A percentile compares a stretch with the other conserved stretches of the same genome.
Evolutionary conservation across 2,113 vertebrate genomes (phyloP).

Genomic region (Castor canadensis): DNA sequence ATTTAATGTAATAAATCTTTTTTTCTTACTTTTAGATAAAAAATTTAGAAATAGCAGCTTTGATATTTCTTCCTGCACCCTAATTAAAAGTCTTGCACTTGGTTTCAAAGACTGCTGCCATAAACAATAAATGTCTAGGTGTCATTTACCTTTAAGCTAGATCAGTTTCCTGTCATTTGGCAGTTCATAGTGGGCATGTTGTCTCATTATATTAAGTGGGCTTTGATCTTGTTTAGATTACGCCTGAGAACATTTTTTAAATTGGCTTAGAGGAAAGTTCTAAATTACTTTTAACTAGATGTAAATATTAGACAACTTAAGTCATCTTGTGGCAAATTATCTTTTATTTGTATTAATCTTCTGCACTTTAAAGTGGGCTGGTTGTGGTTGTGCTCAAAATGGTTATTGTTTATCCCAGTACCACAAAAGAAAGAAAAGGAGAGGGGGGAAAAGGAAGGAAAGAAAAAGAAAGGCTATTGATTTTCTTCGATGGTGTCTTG

Average conservation of each 20-base stretch:
- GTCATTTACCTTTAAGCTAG: slow-evolving; percentile 47
- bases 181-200: slow-evolving; percentile 3
- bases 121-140: slow-evolving; percentile 53
- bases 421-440: too few species aligned
- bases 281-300: slow-evolving; percentile 55
- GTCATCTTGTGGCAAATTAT: neutral
- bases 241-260: slow-evolving; percentile 62
- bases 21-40: slow-evolving; percentile 38
- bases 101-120: slow-evolving; percentile 44
- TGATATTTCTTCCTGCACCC: slow-evolving; percentile 49
- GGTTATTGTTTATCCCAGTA: too few species aligned
- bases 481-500: slow-evolving; percentile 12
- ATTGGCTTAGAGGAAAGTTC: slow-evolving; percentile 48
- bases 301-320: slow-evolving; percentile 40
- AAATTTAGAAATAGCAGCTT: slow-evolving; percentile 62
- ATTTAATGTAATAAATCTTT: slow-evolving; percentile 43
- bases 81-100: slow-evolving; percentile 60
- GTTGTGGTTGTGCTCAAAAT: neutral
- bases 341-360: slow-evolving; percentile 53
- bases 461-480: slow-evolving; percentile 10
- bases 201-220: slow-evolving; percentile 61
- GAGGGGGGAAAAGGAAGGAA: too few species aligned
- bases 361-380: slow-evolving; percentile 9
- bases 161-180: slow-evolving; percentile 13
- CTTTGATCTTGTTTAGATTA: slow-evolving; percentile 62